A percentile compares a stretch with the other conserved stretches of the same genome.
These are phyloP conservation scores for Condylura cristata DNA, from an alignment of 2,113 vertebrate species.

Conservation along the genomic window DNA sequence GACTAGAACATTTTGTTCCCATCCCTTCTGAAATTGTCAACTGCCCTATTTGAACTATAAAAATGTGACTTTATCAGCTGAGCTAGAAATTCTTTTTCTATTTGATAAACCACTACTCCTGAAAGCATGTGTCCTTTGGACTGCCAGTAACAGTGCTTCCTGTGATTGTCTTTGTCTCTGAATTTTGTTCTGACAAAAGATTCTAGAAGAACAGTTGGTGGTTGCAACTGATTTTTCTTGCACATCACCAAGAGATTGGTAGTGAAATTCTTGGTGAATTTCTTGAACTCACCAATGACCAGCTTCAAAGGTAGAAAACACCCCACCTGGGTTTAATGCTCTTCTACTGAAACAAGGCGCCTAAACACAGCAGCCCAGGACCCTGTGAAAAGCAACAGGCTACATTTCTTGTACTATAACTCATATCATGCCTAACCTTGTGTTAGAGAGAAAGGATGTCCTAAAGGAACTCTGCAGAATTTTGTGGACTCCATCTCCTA, in stretches of 20 bases:
- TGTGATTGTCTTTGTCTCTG: not conserved
- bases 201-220: not conserved
- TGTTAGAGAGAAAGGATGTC: too few species aligned
- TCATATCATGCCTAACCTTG: too few species aligned
- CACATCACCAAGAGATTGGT: too few species aligned
- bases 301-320: not conserved
- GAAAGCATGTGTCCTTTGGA: not conserved
- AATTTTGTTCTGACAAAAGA: not conserved
- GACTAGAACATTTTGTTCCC: conserved; percentile 28
- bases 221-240: not conserved
- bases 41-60: conserved; percentile 17
- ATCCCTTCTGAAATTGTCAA: not conserved
- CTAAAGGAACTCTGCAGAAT: too few species aligned
- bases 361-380: too few species aligned
- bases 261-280: too few species aligned
- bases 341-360: not conserved
- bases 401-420: too few species aligned
- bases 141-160: not conserved
- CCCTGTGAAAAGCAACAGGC: too few species aligned
- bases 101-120: not conserved
- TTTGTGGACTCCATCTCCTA: too few species aligned
- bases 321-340: not conserved
- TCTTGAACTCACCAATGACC: not conserved
- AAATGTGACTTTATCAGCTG: not conserved
- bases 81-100: conserved; percentile 9